These are phyloP conservation scores for Nanorana parkeri DNA, from an alignment of 2,113 vertebrate genomes.

Conservation along the genomic window DNA sequence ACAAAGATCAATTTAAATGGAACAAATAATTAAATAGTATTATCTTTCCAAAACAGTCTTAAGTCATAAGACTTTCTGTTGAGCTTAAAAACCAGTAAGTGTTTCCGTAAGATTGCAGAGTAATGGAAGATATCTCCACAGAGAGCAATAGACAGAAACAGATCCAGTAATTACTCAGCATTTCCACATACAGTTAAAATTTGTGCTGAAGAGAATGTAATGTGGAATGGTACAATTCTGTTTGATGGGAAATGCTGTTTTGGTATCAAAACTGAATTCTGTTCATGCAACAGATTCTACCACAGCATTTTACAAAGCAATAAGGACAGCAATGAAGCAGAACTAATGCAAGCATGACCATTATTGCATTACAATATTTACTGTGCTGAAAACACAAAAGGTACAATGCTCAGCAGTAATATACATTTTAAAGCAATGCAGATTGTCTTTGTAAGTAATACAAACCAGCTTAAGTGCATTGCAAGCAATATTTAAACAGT, in stretches of 20 bases:
- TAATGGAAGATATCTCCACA: slow-evolving; percentile 30
- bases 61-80: not conserved
- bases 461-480: too few relatives aligned
- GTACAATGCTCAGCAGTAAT: too few relatives aligned
- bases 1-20: not conserved
- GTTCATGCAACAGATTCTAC: slow-evolving; percentile 15
- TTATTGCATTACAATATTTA: slow-evolving; percentile 19
- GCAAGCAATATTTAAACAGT: too few relatives aligned
- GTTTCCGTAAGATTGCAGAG: slow-evolving; percentile 17
- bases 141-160: slow-evolving; percentile 24
- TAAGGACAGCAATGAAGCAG: slow-evolving; percentile 33
- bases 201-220: slow-evolving; percentile 11
- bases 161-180: slow-evolving; percentile 2
- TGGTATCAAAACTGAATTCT: slow-evolving; percentile 31
- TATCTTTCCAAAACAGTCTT: not conserved
- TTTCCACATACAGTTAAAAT: not conserved
- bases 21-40: slow-evolving; percentile 3
- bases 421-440: too few relatives aligned
- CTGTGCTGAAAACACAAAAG: not conserved
- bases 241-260: slow-evolving; percentile 13
- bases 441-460: too few relatives aligned
- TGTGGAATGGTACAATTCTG: not conserved
- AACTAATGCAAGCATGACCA: slow-evolving; percentile 13
- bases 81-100: slow-evolving; percentile 30
- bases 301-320: slow-evolving; percentile 43